Percentiles rank a stretch among this genome's conserved stretches.
These are phyloP conservation scores for Aromia moschata DNA, from an alignment of 2,888 invertebrate genomes.

Conservation along the genomic window DNA sequence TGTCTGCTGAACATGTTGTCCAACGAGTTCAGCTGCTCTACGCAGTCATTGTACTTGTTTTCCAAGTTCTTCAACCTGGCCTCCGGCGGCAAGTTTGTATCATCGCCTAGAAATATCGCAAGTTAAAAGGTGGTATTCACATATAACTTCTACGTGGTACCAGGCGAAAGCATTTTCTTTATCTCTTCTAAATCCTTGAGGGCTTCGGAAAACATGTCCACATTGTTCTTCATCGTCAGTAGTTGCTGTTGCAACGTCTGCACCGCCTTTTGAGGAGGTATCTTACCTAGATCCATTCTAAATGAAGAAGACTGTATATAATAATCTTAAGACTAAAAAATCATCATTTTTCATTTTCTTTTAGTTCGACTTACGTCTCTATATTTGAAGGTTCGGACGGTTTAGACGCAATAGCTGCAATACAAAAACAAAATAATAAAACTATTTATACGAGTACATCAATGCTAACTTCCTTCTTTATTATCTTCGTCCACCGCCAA, in stretches of 20 bases:
- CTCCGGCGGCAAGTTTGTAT: constrained; percentile 28
- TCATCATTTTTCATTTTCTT: neutral
- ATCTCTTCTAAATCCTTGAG: constrained; percentile 38
- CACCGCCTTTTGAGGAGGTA: neutral
- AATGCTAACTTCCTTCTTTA: too few species aligned
- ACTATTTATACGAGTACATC: too few species aligned
- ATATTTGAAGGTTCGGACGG: constrained; percentile 7
- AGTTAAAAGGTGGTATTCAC: too few species aligned
- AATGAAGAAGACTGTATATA: too few species aligned
- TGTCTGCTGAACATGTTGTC: constrained; percentile 59
- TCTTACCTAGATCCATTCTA: neutral
- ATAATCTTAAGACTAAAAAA: neutral
- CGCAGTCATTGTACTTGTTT: constrained; percentile 49
- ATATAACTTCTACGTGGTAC: too few species aligned
- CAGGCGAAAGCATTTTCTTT: constrained; percentile 28
- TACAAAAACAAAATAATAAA: too few species aligned
- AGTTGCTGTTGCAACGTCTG: constrained; percentile 7
- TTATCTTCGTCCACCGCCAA: too few species aligned
- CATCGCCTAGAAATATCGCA: neutral
- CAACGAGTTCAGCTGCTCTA: constrained; percentile 53
- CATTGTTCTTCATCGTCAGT: neutral
- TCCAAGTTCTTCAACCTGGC: constrained; percentile 40
- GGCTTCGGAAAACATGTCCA: constrained; percentile 19
- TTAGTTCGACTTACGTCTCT: constrained; percentile 6
- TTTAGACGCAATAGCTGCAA: too few species aligned